These are phyloP conservation scores for Drosophila arawakana DNA, from an alignment of 1,140 invertebrate species.

Conservation along the genomic window DNA sequence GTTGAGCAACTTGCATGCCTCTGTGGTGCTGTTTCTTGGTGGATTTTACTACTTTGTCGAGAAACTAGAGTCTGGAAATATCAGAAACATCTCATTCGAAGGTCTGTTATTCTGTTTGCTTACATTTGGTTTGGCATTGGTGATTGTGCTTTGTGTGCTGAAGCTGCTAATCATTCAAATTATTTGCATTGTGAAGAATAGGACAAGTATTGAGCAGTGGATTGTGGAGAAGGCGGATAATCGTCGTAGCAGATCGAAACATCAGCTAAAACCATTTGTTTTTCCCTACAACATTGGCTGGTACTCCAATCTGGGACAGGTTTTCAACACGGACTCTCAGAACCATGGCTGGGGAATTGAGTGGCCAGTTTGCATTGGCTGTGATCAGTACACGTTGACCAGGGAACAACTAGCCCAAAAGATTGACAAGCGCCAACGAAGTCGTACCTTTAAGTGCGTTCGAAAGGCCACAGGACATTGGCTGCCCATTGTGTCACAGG, in stretches of 20 bases:
- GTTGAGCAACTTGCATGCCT: constrained; percentile 93
- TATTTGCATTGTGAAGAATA: constrained; percentile 92
- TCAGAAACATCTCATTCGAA: constrained; percentile 74
- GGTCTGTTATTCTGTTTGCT: constrained; percentile 90
- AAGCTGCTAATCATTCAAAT: constrained; percentile 95
- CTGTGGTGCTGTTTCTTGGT: constrained; percentile 89
- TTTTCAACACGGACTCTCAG: constrained; percentile 88
- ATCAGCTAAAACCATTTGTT: constrained; percentile 86
- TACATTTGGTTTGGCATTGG: constrained; percentile 93
- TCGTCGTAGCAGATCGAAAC: background rate
- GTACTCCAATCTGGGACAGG: constrained; percentile 85
- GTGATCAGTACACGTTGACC: constrained; percentile 95
- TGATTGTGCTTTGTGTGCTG: constrained; percentile 94
- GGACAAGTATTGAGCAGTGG: constrained; percentile 98
- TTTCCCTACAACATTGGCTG: constrained; percentile 96
- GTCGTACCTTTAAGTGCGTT: constrained; percentile 88
- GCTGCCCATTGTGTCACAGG: constrained; percentile 89
- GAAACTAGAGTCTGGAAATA: background rate
- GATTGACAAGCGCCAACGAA: constrained; percentile 91
- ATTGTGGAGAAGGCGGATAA: constrained; percentile 92
- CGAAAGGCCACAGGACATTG: constrained; percentile 89
- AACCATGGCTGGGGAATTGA: constrained; percentile 91
- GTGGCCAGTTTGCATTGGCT: constrained; percentile 93
- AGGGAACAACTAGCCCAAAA: constrained; percentile 96
- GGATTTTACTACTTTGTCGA: constrained; percentile 88